Conservation (phyloP, 2,888 invertebrate species). For the Apodemia mormo region DNA sequence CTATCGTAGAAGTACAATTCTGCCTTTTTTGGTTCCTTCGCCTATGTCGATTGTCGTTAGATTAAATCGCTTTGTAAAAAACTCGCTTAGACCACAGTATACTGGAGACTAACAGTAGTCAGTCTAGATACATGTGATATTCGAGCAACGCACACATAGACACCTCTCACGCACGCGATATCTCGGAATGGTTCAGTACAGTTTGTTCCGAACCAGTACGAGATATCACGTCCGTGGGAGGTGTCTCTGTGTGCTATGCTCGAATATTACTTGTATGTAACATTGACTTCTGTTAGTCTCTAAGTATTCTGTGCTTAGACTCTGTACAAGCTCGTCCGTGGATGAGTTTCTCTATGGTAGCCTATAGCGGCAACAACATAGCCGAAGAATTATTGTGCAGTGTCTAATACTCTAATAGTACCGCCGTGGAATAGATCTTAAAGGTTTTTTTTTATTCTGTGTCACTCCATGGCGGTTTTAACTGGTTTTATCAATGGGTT, state of each 20-base stretch:
- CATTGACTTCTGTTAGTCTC: too few species aligned
- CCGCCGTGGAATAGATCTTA: constrained; percentile 38
- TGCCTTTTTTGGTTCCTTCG: constrained; percentile 42
- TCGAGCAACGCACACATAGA: too few species aligned
- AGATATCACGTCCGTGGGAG: too few species aligned
- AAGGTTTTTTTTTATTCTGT: constrained; percentile 27
- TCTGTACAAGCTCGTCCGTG: constrained; percentile 41
- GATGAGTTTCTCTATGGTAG: constrained; percentile 45
- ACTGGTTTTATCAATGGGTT: constrained; percentile 16
- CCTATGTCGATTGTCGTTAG: constrained; percentile 54
- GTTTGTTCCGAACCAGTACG: too few species aligned
- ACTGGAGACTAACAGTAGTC: too few species aligned
- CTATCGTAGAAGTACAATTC: constrained; percentile 51
- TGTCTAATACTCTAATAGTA: constrained; percentile 38
- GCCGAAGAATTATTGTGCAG: constrained; percentile 36
- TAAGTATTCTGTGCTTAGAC: too few species aligned
- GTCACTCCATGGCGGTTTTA: constrained; percentile 23
- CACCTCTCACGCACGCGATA: too few species aligned
- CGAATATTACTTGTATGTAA: too few species aligned
- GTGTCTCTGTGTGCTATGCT: too few species aligned
- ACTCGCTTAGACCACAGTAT: constrained; percentile 48
- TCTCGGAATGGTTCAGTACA: too few species aligned
- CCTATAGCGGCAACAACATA: constrained; percentile 43
- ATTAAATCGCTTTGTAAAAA: constrained; percentile 51
- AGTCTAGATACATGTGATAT: too few species aligned